These are phyloP conservation scores for Leptodactylus fuscus DNA, from an alignment of 2,113 vertebrate species.

Conservation along the genomic window DNA sequence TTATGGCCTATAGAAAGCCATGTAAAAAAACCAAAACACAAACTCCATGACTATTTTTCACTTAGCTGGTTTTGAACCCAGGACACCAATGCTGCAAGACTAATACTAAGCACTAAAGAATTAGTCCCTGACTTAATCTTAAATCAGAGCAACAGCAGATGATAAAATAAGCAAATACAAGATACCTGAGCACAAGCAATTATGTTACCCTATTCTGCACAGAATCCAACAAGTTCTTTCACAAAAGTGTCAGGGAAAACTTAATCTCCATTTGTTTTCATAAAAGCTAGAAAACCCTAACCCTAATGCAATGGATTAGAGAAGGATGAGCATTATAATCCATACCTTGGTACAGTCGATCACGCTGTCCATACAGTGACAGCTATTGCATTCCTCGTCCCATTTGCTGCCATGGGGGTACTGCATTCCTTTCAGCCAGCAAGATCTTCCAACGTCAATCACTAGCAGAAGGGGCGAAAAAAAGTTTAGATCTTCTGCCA, in stretches of 20 bases:
- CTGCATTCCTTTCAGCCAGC: conserved; percentile 80
- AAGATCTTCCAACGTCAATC: conserved; percentile 82
- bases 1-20: no score
- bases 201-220: not conserved
- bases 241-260: not conserved
- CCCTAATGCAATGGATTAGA: not conserved
- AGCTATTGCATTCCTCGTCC: conserved; percentile 91
- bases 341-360: conserved; percentile 89
- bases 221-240: not conserved
- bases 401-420: conserved; percentile 87
- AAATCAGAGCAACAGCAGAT: not conserved
- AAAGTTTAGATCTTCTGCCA: not conserved
- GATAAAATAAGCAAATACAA: not conserved
- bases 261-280: not conserved
- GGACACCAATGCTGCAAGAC: no score
- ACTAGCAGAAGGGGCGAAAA: conserved; percentile 68
- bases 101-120: not conserved
- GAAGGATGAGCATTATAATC: not conserved
- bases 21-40: no score
- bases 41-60: no score
- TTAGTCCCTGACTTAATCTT: not conserved
- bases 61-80: no score
- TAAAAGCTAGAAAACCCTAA: not conserved
- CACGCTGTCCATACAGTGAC: conserved; percentile 84
- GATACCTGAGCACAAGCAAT: not conserved